Evolutionary conservation across 2,888 invertebrate genomes (phyloP), one percentile per base, ranked within the genome.

Genomic region (Caenorhabditis parvicauda): DNA sequence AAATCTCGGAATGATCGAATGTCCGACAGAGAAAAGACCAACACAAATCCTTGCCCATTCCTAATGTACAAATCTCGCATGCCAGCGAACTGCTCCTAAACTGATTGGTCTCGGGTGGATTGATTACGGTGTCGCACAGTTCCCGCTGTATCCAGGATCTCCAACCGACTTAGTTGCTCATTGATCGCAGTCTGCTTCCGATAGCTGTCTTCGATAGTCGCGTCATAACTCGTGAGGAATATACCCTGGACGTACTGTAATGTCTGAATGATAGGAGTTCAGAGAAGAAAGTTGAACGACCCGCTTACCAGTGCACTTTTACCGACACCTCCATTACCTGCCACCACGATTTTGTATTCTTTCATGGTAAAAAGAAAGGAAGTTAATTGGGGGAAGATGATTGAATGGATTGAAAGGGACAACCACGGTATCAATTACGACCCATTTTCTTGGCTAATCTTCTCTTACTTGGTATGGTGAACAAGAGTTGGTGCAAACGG

Each of bases 21-120:
- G 84, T 95, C 95, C 75, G 95, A 96, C 86, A 98, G 95, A 81
- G 95, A 96, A 85, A 96, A 98, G 63, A 96, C 96, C 83, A 98
- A 87, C 75, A 96, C 91, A 85, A 98, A 98, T 69, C 96, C 98
- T 84, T 98, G 96, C 24, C 96, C 96, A 84, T 95, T 95, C 86
- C 95, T 95, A 94, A 96, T 96, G 84, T 98, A 98, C 81, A 96
- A 87, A 86, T 98, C 96, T 82, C 98, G 87, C 96, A 98, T 98
- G 75, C 96, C 96, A 79, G 96, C 95, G 84, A 98, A 98, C 89
- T 98, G 96, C 87, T 98, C 96, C 72, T 72, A 32, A 37, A 69
- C 42, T 24, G 7, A 38, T 27, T 14, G 12, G 14, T 39, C 32
- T 21, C 35, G 22, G 12, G 2, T 21, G 24, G 12, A 25, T 85